Evolutionary conservation across 2,888 invertebrate species (phyloP), one percentile per base, ranked within the genome.

Genomic region (Punctoribates punctum): DNA sequence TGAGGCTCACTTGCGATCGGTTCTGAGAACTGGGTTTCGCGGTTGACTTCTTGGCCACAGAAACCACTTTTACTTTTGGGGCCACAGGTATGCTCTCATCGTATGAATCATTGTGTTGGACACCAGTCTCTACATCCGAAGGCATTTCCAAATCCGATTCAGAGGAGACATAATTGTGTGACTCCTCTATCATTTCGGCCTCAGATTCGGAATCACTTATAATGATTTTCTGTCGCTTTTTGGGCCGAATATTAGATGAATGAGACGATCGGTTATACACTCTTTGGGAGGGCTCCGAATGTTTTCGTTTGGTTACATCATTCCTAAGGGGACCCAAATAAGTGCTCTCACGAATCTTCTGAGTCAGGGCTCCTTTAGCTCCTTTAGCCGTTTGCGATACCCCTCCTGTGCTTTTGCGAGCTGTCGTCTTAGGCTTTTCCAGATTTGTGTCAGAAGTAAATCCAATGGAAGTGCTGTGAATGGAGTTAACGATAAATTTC

Each of bases 41-140:
- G 13, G 70, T 70, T 20, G 70, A 70, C 13, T 70, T 70, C 42
- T 70, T 70, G 42, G 70, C 70, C 20, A 70, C 70, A 17, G 29
- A 34, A 1, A 34, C 17, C 20, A 60, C 13, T 25, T 38, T 65
- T 6, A 15, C 11, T 65, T 27, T 27, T 65, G 38, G 38, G n/a
- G 4, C 25, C 27, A 3, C 60, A 1, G 2, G 2, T 27, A 13
- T 13, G 13, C 13, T 27, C 27, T 13, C 13, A 25, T 27, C 15
- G 4, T 23, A 3, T 20, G 27, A 27, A 27, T 60, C 8, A 15
- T 27, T 60, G 2, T 60, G 51, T 51, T 51, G 9, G 13, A 23
- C 57, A 20, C 20, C 20, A 9, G 57, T 11, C 11, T 57, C 57
- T 4, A 23, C 8, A 51, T 51, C 51, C 2, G 51, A 51, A 20